Evolutionary conservation across 2,888 invertebrate species (phyloP), one percentile per base, ranked within the genome.

Genomic region (Pandemis corylana): DNA sequence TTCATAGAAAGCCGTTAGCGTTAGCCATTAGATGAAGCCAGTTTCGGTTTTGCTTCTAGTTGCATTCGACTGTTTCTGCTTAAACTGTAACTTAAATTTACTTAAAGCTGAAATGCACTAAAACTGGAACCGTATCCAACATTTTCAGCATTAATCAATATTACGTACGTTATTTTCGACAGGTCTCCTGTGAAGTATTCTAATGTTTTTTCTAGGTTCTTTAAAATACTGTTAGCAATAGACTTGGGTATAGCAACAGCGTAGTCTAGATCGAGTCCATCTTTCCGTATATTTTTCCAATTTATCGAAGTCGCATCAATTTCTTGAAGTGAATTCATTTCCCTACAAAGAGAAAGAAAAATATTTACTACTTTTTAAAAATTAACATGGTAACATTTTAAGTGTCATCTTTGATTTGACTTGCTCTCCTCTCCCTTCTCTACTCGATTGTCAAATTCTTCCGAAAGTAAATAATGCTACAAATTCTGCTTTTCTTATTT

Each of bases 161-260:
- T 28, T n/a, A 56, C 56, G 13, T 85, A 93, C 93, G 89, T 93
- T 74, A 96, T 95, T 89, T 93, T 93, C 0, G 96, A 90, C 46
- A 96, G 86, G 77, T 96, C 95, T n/a, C 96, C 96, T 7, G 95
- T 94, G 79, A 96, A 96, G 89, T 96, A 97, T 81, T 94, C 89
- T 36, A 96, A 80, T 42, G 91, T 90, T 5, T 91, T 82, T 86
- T 96, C 96, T 7, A 96, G 90, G 79, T 94, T 90, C 59, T 83
- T 78, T 67, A 96, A 88, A 70, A 96, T 77, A 20, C 84, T 78
- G 78, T 92, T 91, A 5, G 96, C 95, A 65, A 95, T 81, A 61
- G 75, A 65, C 78, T 82, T 89, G 0, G 91, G 87, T 76, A 95
- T 92, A 2, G 95, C 83, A 59, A 93, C 83, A 13, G 92, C 87